Evolutionary conservation across 1,140 invertebrate genomes (phyloP).

Genomic region (Zaprionus vittiger): DNA sequence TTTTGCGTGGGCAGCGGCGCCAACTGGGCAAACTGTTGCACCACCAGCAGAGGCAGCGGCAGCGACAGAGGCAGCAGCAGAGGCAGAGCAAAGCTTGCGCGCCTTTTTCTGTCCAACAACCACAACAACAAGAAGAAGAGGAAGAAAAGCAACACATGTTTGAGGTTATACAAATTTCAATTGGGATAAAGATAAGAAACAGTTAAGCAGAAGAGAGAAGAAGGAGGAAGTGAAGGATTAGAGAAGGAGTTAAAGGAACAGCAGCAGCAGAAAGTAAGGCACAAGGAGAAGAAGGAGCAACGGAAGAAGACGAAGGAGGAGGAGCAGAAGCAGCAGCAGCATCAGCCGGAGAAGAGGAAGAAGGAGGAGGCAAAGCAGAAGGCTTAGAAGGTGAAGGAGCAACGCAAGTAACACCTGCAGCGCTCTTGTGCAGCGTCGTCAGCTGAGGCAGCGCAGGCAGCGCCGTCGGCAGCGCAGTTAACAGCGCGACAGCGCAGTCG

Average conservation of each 20-base stretch:
- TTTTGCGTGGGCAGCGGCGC: conserved; percentile 18
- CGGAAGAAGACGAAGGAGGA: conserved; percentile 22
- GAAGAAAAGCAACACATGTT: conserved; percentile 31
- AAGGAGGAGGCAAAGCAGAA: no score
- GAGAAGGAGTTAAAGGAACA: background rate
- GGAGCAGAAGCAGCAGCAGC: background rate
- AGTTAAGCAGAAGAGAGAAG: conserved; percentile 33
- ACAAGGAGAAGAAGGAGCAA: background rate
- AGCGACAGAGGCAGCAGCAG: background rate
- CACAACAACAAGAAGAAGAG: conserved; percentile 8
- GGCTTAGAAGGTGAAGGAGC: background rate
- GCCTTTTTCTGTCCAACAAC: conserved; percentile 25
- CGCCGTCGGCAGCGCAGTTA: background rate
- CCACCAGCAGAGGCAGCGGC: conserved; percentile 2
- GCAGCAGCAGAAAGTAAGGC: no score
- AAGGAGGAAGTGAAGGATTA: background rate
- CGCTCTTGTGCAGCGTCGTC: background rate
- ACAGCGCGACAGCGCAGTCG: background rate
- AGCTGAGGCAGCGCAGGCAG: background rate
- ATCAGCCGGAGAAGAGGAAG: background rate
- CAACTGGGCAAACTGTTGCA: conserved; percentile 38
- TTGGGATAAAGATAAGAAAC: conserved; percentile 48
- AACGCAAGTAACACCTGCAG: conserved; percentile 5
- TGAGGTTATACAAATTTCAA: conserved; percentile 41
- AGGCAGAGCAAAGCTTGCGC: conserved; percentile 27